Conservation (phyloP, 2,113 vertebrate species). For the Girardinichthys multiradiatus region DNA sequence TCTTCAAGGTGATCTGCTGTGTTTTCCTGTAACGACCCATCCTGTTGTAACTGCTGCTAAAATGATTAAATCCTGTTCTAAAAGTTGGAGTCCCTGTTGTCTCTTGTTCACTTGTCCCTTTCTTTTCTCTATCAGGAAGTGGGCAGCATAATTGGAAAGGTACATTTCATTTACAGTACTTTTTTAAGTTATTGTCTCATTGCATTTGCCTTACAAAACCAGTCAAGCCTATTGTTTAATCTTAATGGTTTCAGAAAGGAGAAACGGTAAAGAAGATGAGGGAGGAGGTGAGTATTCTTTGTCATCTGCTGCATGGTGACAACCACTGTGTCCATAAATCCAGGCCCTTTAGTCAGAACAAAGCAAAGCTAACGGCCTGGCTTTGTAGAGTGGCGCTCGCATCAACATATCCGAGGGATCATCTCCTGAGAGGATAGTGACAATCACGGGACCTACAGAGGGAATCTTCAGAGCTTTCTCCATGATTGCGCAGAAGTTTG, state of each 20-base stretch:
- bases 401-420: constrained; percentile 96
- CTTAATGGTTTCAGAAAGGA: constrained; percentile 85
- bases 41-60: background rate
- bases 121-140: constrained; percentile 85
- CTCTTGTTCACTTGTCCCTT: constrained; percentile 27
- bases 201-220: constrained; percentile 15
- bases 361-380: constrained; percentile 24
- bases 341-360: constrained; percentile 4
- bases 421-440: constrained; percentile 93
- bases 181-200: constrained; percentile 7
- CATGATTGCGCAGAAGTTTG: constrained; percentile 95
- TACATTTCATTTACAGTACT: constrained; percentile 61
- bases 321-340: background rate
- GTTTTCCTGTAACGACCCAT: constrained; percentile 8
- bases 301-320: background rate
- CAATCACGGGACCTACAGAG: constrained; percentile 92
- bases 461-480: constrained; percentile 94
- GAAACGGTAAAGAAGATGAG: constrained; percentile 97
- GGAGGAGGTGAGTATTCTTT: constrained; percentile 86
- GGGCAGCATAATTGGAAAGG: constrained; percentile 94
- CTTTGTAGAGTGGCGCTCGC: constrained; percentile 88
- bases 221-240: constrained; percentile 12
- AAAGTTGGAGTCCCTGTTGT: constrained; percentile 10
- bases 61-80: constrained; percentile 22
- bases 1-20: background rate